phyloP scores from a whole-genome alignment of 2,797 vertebrate species.

The Salmo trutta region DNA sequence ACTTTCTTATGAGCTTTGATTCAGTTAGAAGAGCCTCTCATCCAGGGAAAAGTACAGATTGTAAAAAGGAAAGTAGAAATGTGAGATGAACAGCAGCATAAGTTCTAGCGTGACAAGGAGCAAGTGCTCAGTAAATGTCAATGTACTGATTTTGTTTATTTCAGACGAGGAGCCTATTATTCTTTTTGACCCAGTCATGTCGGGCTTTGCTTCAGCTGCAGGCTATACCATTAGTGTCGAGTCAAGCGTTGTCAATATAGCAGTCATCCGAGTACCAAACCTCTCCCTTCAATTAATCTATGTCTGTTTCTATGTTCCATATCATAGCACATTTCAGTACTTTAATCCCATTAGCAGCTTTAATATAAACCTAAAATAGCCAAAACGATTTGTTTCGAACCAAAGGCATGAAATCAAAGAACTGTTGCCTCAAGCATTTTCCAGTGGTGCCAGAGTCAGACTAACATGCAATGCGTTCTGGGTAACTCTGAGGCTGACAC shows the following conservation, averaged over 20 bases:
- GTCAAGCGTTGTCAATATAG: constrained; percentile 8
- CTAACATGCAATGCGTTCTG: constrained; percentile 8
- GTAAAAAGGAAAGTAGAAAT: constrained; percentile 31
- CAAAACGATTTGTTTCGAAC: not conserved
- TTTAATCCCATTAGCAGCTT: not conserved
- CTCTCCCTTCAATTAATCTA: constrained; percentile 24
- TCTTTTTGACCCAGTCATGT: constrained; percentile 10
- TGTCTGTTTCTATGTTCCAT: constrained; percentile 13
- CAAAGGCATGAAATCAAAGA: not conserved
- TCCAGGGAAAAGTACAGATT: constrained; percentile 47
- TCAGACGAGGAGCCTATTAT: not conserved
- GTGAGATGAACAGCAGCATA: constrained; percentile 12
- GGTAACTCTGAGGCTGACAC: constrained; percentile 40
- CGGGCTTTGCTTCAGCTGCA: constrained; percentile 14
- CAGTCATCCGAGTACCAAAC: not conserved
- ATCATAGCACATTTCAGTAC: not conserved
- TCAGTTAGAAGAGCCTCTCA: constrained; percentile 56
- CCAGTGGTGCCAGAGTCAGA: not conserved
- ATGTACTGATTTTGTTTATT: constrained; percentile 19
- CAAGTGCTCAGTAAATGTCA: constrained; percentile 3
- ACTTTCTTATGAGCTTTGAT: constrained; percentile 60
- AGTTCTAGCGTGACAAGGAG: not conserved
- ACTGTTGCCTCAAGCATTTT: not conserved
- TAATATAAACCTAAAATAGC: not conserved
- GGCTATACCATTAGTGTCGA: constrained; percentile 12